phyloP scores from a whole-genome alignment of 2,888 invertebrate genomes.

The Thymelicus sylvestris region DNA sequence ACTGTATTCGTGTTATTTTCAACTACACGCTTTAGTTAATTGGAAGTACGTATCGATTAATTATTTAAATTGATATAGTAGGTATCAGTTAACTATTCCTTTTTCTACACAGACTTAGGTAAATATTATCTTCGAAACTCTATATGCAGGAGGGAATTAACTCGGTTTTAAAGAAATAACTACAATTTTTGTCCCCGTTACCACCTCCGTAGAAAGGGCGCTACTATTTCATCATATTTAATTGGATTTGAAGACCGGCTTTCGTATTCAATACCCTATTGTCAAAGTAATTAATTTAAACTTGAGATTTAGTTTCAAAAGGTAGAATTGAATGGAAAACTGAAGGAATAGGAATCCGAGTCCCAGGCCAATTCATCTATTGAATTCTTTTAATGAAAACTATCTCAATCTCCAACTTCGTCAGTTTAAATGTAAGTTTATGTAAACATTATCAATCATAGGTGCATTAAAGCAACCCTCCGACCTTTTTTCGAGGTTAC shows the following conservation, averaged over 20 bases:
- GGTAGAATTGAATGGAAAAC: conserved; percentile 71
- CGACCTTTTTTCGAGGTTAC: conserved; percentile 18
- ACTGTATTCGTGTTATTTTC: too few species aligned
- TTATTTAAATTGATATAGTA: too few species aligned
- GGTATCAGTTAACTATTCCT: too few species aligned
- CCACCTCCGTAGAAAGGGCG: conserved; percentile 6
- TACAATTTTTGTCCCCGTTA: not conserved
- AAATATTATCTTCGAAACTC: too few species aligned
- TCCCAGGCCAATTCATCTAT: conserved; percentile 54
- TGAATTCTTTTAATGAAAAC: conserved; percentile 73
- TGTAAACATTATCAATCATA: conserved; percentile 42
- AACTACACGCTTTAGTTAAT: too few species aligned
- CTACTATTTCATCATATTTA: conserved; percentile 47
- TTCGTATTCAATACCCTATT: conserved; percentile 68
- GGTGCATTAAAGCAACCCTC: conserved; percentile 32
- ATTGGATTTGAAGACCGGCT: conserved; percentile 52
- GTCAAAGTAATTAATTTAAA: conserved; percentile 74
- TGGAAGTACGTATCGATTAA: too few species aligned
- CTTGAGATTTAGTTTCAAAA: conserved; percentile 79
- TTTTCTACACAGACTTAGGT: too few species aligned
- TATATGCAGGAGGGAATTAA: too few species aligned
- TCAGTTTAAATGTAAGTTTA: not conserved
- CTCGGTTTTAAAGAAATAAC: too few species aligned
- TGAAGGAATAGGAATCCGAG: conserved; percentile 61
- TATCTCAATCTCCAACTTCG: conserved; percentile 46